Evolutionary conservation across 2,797 vertebrate species (phyloP).

Genomic region (Melopsittacus undulatus): DNA sequence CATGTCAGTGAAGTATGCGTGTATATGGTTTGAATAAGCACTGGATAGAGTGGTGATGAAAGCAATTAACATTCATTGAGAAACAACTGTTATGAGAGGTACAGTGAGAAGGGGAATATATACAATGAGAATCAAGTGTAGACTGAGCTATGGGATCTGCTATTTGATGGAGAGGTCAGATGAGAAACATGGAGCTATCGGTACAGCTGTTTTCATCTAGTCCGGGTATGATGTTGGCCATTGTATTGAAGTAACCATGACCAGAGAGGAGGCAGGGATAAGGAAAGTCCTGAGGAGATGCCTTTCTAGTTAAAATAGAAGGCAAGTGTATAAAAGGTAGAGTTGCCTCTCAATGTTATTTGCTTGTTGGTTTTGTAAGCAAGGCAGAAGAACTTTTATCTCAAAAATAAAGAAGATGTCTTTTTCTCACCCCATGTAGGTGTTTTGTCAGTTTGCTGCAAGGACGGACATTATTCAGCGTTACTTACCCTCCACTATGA

Average conservation of each 20-base stretch:
- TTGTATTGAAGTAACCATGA: background rate
- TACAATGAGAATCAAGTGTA: background rate
- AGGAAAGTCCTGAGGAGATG: background rate
- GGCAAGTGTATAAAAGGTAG: background rate
- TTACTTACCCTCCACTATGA: background rate
- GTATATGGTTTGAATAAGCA: background rate
- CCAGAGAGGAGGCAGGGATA: background rate
- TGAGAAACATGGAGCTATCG: background rate
- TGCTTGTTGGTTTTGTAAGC: background rate
- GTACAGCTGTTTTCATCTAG: background rate
- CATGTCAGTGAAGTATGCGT: background rate
- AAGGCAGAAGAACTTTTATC: background rate
- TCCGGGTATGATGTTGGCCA: background rate
- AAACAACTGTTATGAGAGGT: background rate
- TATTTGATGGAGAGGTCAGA: background rate
- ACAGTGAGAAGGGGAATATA: background rate
- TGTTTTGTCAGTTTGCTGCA: background rate
- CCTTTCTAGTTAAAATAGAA: background rate
- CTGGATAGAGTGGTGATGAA: background rate
- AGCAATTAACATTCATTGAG: background rate
- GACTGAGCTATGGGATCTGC: background rate
- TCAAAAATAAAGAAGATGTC: background rate
- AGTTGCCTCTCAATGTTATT: background rate
- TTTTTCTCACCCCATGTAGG: background rate
- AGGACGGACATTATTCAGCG: background rate